Evolutionary conservation across 2,888 invertebrate species (phyloP), one percentile per base, ranked within the genome.

Genomic region (Slavum lentiscoides): DNA sequence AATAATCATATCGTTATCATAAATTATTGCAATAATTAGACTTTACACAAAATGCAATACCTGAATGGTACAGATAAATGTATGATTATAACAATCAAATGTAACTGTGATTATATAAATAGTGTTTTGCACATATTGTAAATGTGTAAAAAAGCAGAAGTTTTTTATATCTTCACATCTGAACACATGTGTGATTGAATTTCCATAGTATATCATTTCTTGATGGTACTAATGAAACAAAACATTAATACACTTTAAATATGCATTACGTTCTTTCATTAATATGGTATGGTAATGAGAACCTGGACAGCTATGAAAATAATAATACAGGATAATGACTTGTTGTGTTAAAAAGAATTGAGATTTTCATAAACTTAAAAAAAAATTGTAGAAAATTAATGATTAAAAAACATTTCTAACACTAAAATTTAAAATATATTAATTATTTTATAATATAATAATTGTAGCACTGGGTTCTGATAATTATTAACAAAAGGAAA

Each of bases 71-170:
- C 72, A 64, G 8, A 80, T 64, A 72, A 43, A 80, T 39, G 70
- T 70, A 5, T 53, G 61, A 58, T 39, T 72, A 30, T 72, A 80
- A 23, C 64, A 8, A 55, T 64, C 80, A 72, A 53, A 80, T 58
- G 80, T 19, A 37, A 80, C 80, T 13, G 80, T 80, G 15, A 80
- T 64, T 30, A 80, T 80, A 58, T 64, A 80, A 23, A 80, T 64
- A 8, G 72, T 80, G n/a, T 64, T 72, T 72, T 80, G 80, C 8
- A 72, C 15, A 6, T 58, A 72, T 43, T 80, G 80, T 43, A 80
- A 70, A 72, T 80, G 80, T 43, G 80, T 80, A 64, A 23, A 80
- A 55, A 64, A 72, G 17, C 64, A 58, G 8, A 19, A 80, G 15
- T 66, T 39, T 23, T 69, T 62, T 15, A 80, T 61, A 64, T 80